Evolutionary conservation across 1,140 invertebrate species (phyloP).

Genomic region (Drosophila funebris): DNA sequence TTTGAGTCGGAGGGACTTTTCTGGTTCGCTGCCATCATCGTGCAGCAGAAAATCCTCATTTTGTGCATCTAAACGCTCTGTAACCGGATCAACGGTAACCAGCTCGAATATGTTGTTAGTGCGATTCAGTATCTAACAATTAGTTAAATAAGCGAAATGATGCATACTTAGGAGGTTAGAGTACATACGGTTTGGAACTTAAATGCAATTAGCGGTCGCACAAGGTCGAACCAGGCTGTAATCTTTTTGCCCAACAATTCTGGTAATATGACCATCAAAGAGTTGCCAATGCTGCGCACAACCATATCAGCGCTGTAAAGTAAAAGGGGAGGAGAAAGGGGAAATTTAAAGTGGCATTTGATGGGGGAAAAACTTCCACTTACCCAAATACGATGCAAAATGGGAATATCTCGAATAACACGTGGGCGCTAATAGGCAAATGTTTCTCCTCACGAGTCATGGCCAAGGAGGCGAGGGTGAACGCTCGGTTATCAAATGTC

Average conservation of each 20-base stretch:
- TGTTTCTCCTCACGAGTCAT: constrained; percentile 94
- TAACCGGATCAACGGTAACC: constrained; percentile 92
- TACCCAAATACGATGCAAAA: constrained; percentile 98
- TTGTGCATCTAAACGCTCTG: constrained; percentile 86
- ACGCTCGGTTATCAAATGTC: constrained; percentile 96
- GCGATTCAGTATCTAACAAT: constrained; percentile 92
- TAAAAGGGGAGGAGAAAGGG: background rate
- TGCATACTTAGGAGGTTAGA: background rate
- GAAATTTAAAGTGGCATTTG: background rate
- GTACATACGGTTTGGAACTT: constrained; percentile 95
- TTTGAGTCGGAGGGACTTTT: constrained; percentile 91
- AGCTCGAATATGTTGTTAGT: constrained; percentile 98
- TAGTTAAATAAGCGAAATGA: background rate
- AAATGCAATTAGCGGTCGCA: constrained; percentile 95
- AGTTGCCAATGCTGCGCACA: constrained; percentile 94
- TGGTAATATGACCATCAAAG: constrained; percentile 95
- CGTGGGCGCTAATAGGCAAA: constrained; percentile 92
- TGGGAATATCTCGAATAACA: constrained; percentile 98
- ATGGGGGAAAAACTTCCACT: constrained; percentile 53
- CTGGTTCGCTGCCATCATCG: constrained; percentile 87
- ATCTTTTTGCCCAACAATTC: constrained; percentile 94
- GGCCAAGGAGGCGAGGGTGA: constrained; percentile 90
- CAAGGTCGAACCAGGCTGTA: constrained; percentile 95
- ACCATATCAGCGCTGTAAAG: constrained; percentile 91
- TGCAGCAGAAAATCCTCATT: constrained; percentile 86